Evolutionary conservation across 2,113 vertebrate genomes (phyloP).

Genomic region (Indicator indicator): DNA sequence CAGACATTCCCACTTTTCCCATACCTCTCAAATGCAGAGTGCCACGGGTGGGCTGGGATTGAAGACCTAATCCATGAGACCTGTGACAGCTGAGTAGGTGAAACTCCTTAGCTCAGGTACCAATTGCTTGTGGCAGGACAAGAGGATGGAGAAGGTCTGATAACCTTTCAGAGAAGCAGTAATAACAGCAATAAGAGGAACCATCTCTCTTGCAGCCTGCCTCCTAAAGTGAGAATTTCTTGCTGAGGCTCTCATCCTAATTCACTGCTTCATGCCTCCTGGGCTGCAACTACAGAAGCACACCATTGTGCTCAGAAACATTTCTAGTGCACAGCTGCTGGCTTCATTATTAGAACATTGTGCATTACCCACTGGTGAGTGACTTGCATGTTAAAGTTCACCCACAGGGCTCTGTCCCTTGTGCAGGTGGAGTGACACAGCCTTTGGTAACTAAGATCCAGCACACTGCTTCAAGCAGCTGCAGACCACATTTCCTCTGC

Average conservation of each 20-base stretch:
- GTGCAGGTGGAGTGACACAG: neutral
- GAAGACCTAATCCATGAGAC: neutral
- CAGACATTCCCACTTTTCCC: neutral
- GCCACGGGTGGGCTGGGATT: neutral
- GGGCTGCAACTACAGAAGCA: neutral
- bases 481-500: neutral
- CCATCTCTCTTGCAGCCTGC: neutral
- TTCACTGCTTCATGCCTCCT: constrained; percentile 28
- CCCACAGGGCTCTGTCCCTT: neutral
- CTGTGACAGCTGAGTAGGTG: neutral
- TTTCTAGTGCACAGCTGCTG: neutral
- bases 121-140: neutral
- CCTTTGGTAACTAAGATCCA: neutral
- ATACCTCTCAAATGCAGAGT: neutral
- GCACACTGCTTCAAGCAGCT: neutral
- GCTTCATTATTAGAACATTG: constrained; percentile 24
- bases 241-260: constrained; percentile 22
- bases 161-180: neutral
- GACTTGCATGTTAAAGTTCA: neutral
- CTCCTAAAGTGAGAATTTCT: neutral
- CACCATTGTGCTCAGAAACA: neutral
- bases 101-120: neutral
- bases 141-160: neutral
- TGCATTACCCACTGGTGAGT: neutral
- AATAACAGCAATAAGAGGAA: constrained; percentile 32